Evolutionary conservation across 2,888 invertebrate genomes (phyloP).

Genomic region (Oligia latruncula): DNA sequence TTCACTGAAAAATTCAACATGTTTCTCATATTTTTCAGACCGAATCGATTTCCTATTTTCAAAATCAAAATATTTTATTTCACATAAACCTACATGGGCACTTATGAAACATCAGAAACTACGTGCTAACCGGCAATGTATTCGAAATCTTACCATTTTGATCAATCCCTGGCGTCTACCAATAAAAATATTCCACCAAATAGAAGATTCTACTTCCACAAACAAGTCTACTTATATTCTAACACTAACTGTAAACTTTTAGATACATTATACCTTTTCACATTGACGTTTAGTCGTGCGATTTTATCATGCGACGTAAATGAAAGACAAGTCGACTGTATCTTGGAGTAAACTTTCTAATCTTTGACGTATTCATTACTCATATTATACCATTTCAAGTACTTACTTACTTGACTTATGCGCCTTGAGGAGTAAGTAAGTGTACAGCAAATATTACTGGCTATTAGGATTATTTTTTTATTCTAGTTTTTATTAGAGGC

Average conservation of each 20-base stretch:
- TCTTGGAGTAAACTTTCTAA: slow-evolving; percentile 62
- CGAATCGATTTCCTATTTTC: neutral
- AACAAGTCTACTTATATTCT: slow-evolving; percentile 14
- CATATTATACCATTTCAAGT: slow-evolving; percentile 51
- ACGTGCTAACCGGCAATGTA: neutral
- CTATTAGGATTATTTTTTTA: neutral
- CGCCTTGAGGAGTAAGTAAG: slow-evolving; percentile 36
- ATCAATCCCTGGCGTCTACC: neutral
- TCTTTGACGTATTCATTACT: slow-evolving; percentile 56
- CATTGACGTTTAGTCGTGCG: slow-evolving; percentile 59
- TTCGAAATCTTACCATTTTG: neutral
- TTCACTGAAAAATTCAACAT: neutral
- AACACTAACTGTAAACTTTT: slow-evolving; percentile 34
- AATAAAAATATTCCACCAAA: neutral
- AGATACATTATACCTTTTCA: slow-evolving; percentile 37
- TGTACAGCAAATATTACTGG: slow-evolving; percentile 42
- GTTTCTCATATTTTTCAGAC: neutral
- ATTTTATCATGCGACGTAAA: slow-evolving; percentile 64
- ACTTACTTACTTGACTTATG: slow-evolving; percentile 47
- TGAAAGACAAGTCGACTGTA: slow-evolving; percentile 50
- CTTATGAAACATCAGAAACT: no score
- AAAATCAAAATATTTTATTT: neutral
- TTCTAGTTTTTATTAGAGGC: no score
- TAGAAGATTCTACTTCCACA: neutral
- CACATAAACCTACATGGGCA: neutral